phyloP scores from a whole-genome alignment of 1,140 invertebrate species.

The Mizuhopecten yessoensis region DNA sequence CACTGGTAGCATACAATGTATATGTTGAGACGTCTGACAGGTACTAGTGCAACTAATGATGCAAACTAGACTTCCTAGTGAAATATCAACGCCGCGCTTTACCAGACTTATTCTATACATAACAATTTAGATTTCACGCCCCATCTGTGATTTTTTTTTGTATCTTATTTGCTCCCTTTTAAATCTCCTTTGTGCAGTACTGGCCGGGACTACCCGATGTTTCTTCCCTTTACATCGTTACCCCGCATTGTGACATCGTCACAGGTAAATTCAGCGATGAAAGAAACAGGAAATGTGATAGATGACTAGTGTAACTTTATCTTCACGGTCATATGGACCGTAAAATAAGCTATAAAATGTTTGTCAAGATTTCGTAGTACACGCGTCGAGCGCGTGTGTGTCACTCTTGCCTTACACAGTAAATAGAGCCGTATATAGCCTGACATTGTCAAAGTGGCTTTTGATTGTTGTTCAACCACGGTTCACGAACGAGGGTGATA shows the following conservation, averaged over 20 bases:
- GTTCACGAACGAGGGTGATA: neutral
- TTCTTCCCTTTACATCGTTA: conserved; percentile 1
- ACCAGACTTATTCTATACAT: neutral
- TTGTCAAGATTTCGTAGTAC: neutral
- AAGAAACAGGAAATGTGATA: conserved; percentile 34
- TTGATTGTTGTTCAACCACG: neutral
- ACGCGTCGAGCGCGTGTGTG: neutral
- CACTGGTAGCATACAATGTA: too few relatives aligned
- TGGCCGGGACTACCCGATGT: neutral
- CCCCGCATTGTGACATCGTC: conserved; percentile 8
- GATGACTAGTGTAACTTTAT: neutral
- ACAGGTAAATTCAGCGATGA: conserved; percentile 15
- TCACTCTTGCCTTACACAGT: conserved; percentile 11
- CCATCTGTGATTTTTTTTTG: neutral
- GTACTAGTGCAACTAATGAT: too few relatives aligned
- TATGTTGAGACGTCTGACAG: too few relatives aligned
- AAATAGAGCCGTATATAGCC: neutral
- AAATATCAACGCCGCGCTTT: neutral
- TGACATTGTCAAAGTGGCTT: neutral
- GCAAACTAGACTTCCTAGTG: neutral
- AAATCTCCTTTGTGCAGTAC: neutral
- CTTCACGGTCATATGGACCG: conserved; percentile 25
- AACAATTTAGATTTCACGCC: neutral
- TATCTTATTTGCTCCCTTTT: conserved; percentile 4
- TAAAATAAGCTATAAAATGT: conserved; percentile 17